Percentiles rank a stretch among this genome's conserved stretches.
Conservation (phyloP, 2,888 invertebrate species). For the Bombylius major region DNA sequence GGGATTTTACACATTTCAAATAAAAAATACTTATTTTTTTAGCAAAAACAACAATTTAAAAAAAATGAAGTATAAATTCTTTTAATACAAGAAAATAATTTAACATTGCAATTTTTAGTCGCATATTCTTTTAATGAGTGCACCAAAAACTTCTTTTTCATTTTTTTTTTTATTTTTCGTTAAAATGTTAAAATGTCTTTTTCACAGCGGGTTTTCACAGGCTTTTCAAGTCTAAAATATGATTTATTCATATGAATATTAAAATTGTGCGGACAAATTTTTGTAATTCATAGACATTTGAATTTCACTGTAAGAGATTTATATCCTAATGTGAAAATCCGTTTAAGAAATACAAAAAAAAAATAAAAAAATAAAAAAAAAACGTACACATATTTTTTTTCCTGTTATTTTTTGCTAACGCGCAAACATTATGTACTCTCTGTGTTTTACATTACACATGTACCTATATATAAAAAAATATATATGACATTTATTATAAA, state of each 20-base stretch:
- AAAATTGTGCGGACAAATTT: conserved; percentile 14
- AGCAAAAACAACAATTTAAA: too few species aligned
- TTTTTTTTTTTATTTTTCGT: too few species aligned
- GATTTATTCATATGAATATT: conserved; percentile 11
- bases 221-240: neutral
- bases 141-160: neutral
- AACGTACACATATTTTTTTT: too few species aligned
- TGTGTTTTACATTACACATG: neutral
- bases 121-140: neutral
- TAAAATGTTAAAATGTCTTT: neutral
- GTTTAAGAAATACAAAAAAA: conserved; percentile 2
- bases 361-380: too few species aligned
- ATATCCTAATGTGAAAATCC: conserved; percentile 11
- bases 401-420: conserved; percentile 6
- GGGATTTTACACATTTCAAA: too few species aligned
- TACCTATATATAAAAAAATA: neutral
- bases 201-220: neutral
- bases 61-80: too few species aligned
- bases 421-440: neutral
- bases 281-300: conserved; percentile 13
- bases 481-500: neutral
- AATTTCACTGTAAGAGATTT: conserved; percentile 10
- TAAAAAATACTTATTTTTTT: too few species aligned
- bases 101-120: neutral
- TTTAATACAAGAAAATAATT: too few species aligned